A percentile compares a stretch with the other conserved stretches of the same genome.
Conservation (phyloP, 2,797 vertebrate genomes). For the Lycodopsis pacificus region DNA sequence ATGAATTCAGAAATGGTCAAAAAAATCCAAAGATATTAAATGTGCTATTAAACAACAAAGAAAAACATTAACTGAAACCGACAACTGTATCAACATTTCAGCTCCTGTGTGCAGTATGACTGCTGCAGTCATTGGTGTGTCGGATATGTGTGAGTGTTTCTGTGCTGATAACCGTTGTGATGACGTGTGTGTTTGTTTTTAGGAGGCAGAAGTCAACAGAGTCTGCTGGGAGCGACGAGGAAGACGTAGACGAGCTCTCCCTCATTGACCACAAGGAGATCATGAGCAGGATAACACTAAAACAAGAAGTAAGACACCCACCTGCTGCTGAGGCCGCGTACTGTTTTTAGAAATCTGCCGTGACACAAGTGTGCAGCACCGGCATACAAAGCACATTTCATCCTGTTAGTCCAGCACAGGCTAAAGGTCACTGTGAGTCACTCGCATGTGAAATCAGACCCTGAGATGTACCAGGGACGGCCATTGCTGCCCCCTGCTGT, state of each 20-base stretch:
- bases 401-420: constrained; percentile 30
- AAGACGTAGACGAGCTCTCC: constrained; percentile 94
- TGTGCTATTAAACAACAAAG: not conserved
- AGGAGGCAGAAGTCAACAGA: constrained; percentile 79
- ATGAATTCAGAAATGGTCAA: not conserved
- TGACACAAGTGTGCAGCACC: constrained; percentile 24
- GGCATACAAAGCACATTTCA: constrained; percentile 39
- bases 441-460: constrained; percentile 50
- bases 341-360: constrained; percentile 24
- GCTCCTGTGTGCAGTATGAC: not conserved
- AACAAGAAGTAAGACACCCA: constrained; percentile 88
- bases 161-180: not conserved
- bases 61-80: not conserved
- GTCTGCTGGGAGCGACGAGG: constrained; percentile 77
- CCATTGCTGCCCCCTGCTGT: constrained; percentile 74
- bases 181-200: constrained; percentile 11
- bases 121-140: not conserved
- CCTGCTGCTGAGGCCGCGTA: not conserved
- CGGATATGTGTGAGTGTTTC: not conserved
- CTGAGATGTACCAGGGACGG: constrained; percentile 8
- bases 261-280: constrained; percentile 97
- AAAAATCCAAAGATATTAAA: not conserved
- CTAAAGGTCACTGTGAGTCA: constrained; percentile 58
- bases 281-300: constrained; percentile 94
- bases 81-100: not conserved